Conservation (phyloP, 2,797 vertebrate species). For the Malurus splendens region DNA sequence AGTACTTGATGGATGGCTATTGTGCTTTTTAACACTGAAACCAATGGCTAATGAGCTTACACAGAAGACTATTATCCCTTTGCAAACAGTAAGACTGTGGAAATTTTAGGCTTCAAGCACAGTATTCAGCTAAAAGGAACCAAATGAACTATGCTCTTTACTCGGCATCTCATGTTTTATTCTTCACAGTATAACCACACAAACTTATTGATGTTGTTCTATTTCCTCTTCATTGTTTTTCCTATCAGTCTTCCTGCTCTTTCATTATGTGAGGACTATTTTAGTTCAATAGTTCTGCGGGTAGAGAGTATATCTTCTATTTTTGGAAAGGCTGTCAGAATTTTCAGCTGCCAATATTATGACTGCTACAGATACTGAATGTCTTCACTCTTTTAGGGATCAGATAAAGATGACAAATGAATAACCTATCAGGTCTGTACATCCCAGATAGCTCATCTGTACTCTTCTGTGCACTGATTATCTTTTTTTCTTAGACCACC, state of each 20-base stretch:
- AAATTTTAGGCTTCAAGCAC: constrained; percentile 19
- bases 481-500: not conserved
- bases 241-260: constrained; percentile 45
- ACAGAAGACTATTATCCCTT: constrained; percentile 19
- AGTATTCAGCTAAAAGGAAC: constrained; percentile 6
- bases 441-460: not conserved
- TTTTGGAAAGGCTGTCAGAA: not conserved
- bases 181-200: not conserved
- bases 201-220: constrained; percentile 21
- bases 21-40: constrained; percentile 18
- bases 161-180: not conserved
- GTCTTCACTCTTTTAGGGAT: not conserved
- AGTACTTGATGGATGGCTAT: constrained; percentile 17
- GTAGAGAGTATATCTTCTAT: not conserved
- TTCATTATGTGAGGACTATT: constrained; percentile 37
- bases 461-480: not conserved
- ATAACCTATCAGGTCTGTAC: not conserved
- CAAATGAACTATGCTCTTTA: not conserved
- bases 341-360: not conserved
- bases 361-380: not conserved
- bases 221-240: constrained; percentile 50
- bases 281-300: constrained; percentile 7
- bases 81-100: not conserved
- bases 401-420: not conserved
- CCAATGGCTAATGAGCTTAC: constrained; percentile 14